Conservation (phyloP, 2,888 invertebrate genomes). For the Ochlodes sylvanus region DNA sequence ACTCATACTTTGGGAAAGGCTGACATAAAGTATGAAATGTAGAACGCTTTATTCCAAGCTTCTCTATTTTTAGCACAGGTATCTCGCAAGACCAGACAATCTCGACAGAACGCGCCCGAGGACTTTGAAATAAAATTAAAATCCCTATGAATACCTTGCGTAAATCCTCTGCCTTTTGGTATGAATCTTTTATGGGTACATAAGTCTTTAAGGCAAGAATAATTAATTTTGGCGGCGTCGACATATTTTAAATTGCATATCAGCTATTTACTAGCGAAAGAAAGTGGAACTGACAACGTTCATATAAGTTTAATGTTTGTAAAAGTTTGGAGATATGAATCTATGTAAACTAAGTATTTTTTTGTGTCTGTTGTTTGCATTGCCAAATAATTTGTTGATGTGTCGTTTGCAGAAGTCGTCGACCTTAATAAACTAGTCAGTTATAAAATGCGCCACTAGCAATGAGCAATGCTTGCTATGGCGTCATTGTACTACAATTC, state of each 20-base stretch:
- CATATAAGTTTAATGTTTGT: constrained; percentile 39
- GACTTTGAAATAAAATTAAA: constrained; percentile 64
- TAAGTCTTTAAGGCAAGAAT: constrained; percentile 31
- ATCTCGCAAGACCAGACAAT: constrained; percentile 58
- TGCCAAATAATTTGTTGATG: constrained; percentile 54
- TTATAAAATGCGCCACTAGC: constrained; percentile 65
- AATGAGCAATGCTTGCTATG: constrained; percentile 61
- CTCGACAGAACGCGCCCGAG: constrained; percentile 50
- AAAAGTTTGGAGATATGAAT: constrained; percentile 41
- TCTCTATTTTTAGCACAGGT: constrained; percentile 68
- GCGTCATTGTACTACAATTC: constrained; percentile 53
- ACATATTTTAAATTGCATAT: constrained; percentile 26
- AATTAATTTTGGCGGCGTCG: constrained; percentile 18
- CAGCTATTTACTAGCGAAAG: constrained; percentile 25
- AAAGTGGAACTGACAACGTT: constrained; percentile 41
- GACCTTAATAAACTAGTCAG: constrained; percentile 60
- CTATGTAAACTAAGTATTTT: not conserved
- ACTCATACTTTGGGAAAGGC: not conserved
- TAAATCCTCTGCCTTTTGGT: constrained; percentile 54
- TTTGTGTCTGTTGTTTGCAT: not conserved
- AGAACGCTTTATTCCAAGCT: constrained; percentile 57
- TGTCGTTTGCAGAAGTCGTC: constrained; percentile 56
- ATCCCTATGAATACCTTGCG: constrained; percentile 58
- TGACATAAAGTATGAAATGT: constrained; percentile 54
- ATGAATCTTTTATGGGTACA: constrained; percentile 32